Evolutionary conservation across 1,140 invertebrate genomes (phyloP).

Genomic region (Bilobella aurantiaca): DNA sequence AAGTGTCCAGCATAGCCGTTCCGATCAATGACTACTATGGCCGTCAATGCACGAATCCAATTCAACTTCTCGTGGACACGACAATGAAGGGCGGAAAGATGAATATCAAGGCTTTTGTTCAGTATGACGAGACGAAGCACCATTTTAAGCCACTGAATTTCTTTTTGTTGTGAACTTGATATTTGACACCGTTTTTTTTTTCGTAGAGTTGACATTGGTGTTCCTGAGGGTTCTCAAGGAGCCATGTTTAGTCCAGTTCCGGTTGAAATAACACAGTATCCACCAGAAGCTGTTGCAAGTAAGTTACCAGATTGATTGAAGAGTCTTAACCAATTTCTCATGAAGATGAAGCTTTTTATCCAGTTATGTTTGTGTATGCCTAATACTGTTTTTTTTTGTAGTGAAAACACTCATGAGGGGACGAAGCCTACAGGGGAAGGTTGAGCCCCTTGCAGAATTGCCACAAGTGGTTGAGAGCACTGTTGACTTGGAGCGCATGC

Average conservation of each 20-base stretch:
- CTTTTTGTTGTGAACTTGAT: neutral
- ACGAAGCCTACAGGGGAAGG: slow-evolving; percentile 40
- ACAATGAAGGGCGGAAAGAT: slow-evolving; percentile 67
- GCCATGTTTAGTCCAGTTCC: slow-evolving; percentile 92
- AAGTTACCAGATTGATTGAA: no score
- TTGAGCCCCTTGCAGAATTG: slow-evolving; percentile 73
- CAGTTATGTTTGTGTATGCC: no score
- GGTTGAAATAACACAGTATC: slow-evolving; percentile 72
- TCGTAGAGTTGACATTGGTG: slow-evolving; percentile 56
- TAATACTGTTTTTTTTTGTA: slow-evolving; percentile 39
- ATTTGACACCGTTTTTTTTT: neutral
- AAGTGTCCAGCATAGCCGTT: slow-evolving; percentile 91
- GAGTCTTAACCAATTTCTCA: no score
- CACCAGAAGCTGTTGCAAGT: slow-evolving; percentile 68
- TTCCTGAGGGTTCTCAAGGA: slow-evolving; percentile 80
- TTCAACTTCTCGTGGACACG: slow-evolving; percentile 90
- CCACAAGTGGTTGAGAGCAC: slow-evolving; percentile 75
- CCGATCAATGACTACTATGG: slow-evolving; percentile 96
- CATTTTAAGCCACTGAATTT: neutral
- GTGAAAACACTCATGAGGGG: slow-evolving; percentile 51
- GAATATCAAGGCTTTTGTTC: slow-evolving; percentile 80
- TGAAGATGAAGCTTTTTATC: no score
- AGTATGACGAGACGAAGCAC: slow-evolving; percentile 38
- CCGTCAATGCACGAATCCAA: slow-evolving; percentile 80
- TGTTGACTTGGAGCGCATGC: slow-evolving; percentile 57